Evolutionary conservation across 2,888 invertebrate genomes (phyloP).

Genomic region (Pristionchus fissidentatus): DNA sequence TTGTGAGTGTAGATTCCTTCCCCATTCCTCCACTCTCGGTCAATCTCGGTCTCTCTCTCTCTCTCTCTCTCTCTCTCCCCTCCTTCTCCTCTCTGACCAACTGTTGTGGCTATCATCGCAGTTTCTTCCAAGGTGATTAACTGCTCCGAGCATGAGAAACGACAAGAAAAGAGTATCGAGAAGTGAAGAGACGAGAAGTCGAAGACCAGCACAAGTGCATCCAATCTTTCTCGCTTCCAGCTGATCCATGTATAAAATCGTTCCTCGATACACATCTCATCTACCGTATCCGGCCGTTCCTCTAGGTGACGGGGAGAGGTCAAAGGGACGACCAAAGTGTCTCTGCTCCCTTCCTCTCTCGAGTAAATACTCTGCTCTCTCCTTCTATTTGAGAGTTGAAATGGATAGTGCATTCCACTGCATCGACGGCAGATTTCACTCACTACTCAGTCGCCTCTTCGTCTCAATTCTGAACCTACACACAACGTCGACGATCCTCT

Average conservation of each 20-base stretch:
- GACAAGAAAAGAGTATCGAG: neutral
- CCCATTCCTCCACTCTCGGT: constrained; percentile 15
- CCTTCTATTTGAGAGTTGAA: constrained; percentile 26
- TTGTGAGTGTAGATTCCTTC: neutral
- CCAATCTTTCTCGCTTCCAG: neutral
- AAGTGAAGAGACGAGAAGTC: neutral
- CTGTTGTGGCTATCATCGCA: constrained; percentile 1
- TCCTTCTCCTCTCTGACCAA: constrained; percentile 34
- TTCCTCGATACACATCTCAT: neutral
- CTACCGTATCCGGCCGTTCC: constrained; percentile 23
- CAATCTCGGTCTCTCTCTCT: too few relatives aligned
- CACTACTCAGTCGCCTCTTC: neutral
- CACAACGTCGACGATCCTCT: constrained; percentile 6
- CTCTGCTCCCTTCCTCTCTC: constrained; percentile 1
- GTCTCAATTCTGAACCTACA: neutral
- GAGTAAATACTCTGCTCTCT: constrained; percentile 14
- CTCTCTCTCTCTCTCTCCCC: neutral
- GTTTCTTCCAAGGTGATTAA: neutral
- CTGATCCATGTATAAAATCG: neutral
- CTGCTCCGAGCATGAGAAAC: neutral
- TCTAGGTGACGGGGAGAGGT: constrained; percentile 25
- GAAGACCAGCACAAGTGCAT: neutral
- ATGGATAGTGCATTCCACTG: neutral
- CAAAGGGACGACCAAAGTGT: constrained; percentile 8
- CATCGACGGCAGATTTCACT: constrained; percentile 2